Base-by-base conservation (phyloP, 2,113 vertebrate genomes). In the Siniperca chuatsi region DNA sequence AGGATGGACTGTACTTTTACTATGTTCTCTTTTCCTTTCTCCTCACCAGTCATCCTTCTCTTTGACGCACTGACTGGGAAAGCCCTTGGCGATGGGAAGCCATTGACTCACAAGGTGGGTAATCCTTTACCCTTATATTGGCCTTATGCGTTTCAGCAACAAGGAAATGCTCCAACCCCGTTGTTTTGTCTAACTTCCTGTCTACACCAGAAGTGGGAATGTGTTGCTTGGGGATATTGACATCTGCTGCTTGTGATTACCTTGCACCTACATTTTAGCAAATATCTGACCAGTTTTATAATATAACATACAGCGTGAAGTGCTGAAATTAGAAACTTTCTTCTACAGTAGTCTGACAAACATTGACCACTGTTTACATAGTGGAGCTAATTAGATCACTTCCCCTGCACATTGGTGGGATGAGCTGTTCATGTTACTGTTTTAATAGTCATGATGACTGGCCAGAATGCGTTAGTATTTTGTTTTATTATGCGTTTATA, bases 31-130 rank as follows among this genome's bases (percentile, higher is more conserved):
- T 62, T 81, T 65, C 54, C 21, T 73, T 68, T 78, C 21, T 77
- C 8, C 69, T 79, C 71, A 52, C n/a, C 84, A 99, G 98, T 97
- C 78, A 94, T 99, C 87, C 97, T 97, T 90, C 93, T 99, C n/a
- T 97, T 99, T 94, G 98, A 99, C 75, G 95, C 96, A 71, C 94
- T 97, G 74, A 97, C 96, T 44, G 98, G 98, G 89, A 99, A 99
- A 90, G 92, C 97, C 10, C 75, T 99, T 12, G 95, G 97, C 35
- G 98, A 99, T 84, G 97, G 98, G 67, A 99, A 97, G 81, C 94
- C 97, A 74, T 93, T 99, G 88, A 96, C 94, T 70, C 98, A 99
- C 92, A 97, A 97, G 97, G 98, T 99, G 93, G 8, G 90, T 85
- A 48, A 81, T 37, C 21, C 8, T 84, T 44, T 78, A 3, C 12